Base-by-base conservation (phyloP, 2,888 invertebrate species). In the Zaprionus obscuricornis region DNA sequence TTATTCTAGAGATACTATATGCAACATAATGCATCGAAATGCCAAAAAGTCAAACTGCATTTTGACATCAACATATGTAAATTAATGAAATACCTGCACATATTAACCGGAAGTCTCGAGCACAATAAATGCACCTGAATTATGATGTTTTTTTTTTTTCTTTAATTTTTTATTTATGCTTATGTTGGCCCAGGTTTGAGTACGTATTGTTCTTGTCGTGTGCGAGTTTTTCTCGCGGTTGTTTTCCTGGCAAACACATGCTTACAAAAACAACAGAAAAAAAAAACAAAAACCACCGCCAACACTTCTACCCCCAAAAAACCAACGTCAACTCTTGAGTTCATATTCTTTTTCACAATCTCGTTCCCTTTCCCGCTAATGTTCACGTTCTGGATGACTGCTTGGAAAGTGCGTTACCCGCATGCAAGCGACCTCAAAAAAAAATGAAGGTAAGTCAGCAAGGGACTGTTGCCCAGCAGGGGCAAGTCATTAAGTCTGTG, bases 41-140 rank as follows among this genome's bases (percentile, higher is more conserved):
- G 40, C 29, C 47, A 27, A 58, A 45, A 65, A 51, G 13, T 5
- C 26, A 27, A 14, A 37, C 10, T 31, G 31, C 29, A 57, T 43
- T 16, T 43, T 5, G 6, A 73, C 51, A n/a, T 26, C 22, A 14
- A 40, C 37, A 14, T 67, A 70, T 70, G 70, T 29, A 74, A 68
- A 65, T 68, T 59, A 55, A 66, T 65, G 50, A 67, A 66, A 73
- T 68, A 55, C 58, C 58, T 36, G 37, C 59, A 56, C 66, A 68
- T 47, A 63, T 71, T 66, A 65, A 74, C 58, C 79, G 79, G 79
- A 79, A 74, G 79, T 79, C 56, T 68, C 60, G 50, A 71, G 63
- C 76, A 68, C 65, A 79, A 71, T 71, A 78, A 78, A 82, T 78
- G 70, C 60, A 73, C 66, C 78, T 79, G 73, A 79, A 73, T 75